Evolutionary conservation across 2,888 invertebrate genomes (phyloP).

Genomic region (Galerucella nymphaeae): DNA sequence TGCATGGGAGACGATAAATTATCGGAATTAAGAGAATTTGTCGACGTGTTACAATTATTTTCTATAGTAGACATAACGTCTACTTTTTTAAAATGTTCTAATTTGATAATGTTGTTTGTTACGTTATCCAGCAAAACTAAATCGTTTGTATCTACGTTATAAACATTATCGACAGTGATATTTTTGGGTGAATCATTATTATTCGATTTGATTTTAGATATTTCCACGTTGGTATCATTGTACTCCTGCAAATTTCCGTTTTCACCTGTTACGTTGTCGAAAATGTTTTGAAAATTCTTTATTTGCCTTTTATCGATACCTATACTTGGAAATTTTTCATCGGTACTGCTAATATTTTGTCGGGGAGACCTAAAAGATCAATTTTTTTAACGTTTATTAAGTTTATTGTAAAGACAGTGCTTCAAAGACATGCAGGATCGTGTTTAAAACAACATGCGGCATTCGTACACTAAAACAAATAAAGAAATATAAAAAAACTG

Average conservation of each 20-base stretch:
- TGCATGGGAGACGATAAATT: conserved; percentile 67
- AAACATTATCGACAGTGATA: conserved; percentile 40
- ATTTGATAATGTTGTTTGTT: conserved; percentile 57
- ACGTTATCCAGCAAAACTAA: conserved; percentile 55
- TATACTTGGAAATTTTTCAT: conserved; percentile 28
- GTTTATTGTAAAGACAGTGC: background rate
- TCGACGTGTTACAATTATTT: conserved; percentile 63
- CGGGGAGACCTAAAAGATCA: conserved; percentile 25
- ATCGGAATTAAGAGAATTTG: conserved; percentile 64
- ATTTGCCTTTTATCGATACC: conserved; percentile 30
- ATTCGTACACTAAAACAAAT: background rate
- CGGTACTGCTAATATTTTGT: conserved; percentile 31
- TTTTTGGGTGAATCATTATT: conserved; percentile 47
- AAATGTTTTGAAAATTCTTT: conserved; percentile 36
- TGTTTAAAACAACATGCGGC: conserved; percentile 9
- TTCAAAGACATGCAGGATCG: conserved; percentile 2
- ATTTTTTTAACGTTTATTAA: background rate
- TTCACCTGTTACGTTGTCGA: conserved; percentile 38
- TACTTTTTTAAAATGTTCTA: conserved; percentile 57
- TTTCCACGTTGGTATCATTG: conserved; percentile 27
- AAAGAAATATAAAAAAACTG: background rate
- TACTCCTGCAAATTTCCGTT: conserved; percentile 44
- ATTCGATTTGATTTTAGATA: conserved; percentile 43
- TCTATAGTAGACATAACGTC: conserved; percentile 53
- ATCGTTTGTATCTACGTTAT: conserved; percentile 52